Evolutionary conservation across 1,140 invertebrate species (phyloP), one percentile per base, ranked within the genome.

Genomic region (Eufriesea mexicana): DNA sequence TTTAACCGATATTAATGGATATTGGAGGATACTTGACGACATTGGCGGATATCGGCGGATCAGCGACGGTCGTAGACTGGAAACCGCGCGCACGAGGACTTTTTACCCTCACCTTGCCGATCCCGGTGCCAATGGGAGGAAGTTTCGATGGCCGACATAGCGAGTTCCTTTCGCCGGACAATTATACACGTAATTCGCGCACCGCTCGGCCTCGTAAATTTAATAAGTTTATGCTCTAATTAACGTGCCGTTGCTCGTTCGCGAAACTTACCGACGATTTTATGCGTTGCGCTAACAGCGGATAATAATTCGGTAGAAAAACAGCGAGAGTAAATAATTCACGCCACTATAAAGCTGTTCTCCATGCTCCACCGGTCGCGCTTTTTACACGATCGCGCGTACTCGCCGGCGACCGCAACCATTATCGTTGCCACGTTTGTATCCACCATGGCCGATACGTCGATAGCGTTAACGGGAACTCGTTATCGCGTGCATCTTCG

Each of bases 161-260:
- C 25, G 12, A 35, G 64, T 78, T 55, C 74, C 75, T 83, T 71
- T 78, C 64, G 55, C 75, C 55, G 16, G 70, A 83, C 74, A 71
- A 77, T 64, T 78, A 62, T 59, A 62, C 66, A 64, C 64, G 35
- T 57, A 67, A 47, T 81, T 49, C 74, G 64, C 35, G 55, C 45
- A 25, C 64, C 35, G 64, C 20, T 54, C 61, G 49, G 20, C 72
- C 45, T 68, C 47, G 81, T 71, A 76, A 75, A 47, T 83, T 83
- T 83, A 83, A 83, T 83, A 83, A 71, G 83, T 85, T 82, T 82
- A 82, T 71, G 84, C 79, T 85, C 83, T 74, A 84, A 84, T 84
- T 84, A 84, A 81, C 83, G 55, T 23, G 14, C 9, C 45, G 76
- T 49, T 47, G 16, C 49, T 8, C 9, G n/a, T 61, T 67, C 47